phyloP scores from a whole-genome alignment of 2,113 vertebrate genomes.

The Anoplopoma fimbria region DNA sequence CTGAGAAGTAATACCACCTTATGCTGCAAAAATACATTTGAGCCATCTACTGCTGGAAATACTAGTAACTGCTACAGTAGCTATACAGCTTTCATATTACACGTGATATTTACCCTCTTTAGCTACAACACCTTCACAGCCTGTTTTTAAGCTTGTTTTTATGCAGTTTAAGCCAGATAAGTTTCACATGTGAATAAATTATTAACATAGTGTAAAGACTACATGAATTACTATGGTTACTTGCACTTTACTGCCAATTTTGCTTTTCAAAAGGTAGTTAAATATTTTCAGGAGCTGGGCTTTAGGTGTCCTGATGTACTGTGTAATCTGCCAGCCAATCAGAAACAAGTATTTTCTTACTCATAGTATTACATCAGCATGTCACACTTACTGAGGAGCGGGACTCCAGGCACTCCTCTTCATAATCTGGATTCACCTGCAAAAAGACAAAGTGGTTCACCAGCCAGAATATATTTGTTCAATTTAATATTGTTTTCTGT shows the following conservation, averaged over 20 bases:
- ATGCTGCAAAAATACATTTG: background rate
- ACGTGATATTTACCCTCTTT: background rate
- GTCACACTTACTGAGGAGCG: constrained; percentile 91
- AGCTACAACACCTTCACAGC: background rate
- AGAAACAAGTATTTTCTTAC: background rate
- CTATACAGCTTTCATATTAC: background rate
- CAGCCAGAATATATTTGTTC: rapidly evolving
- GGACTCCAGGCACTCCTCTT: constrained; percentile 93
- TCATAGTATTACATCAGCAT: background rate
- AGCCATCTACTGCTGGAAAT: background rate
- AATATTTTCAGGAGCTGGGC: background rate
- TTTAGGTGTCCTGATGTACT: background rate
- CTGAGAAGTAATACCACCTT: background rate
- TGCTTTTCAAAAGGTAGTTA: background rate
- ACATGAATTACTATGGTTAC: background rate
- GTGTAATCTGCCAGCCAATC: background rate
- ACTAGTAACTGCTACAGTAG: background rate
- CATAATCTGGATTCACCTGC: constrained; percentile 98
- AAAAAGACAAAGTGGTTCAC: constrained; percentile 58
- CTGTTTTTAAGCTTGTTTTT: too few species aligned
- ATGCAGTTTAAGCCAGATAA: background rate
- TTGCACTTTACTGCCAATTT: background rate
- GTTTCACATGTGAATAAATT: background rate
- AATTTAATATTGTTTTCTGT: background rate
- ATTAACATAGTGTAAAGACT: background rate